These are phyloP conservation scores for Gopherus flavomarginatus DNA, from an alignment of 2,113 vertebrate species.

Conservation along the genomic window DNA sequence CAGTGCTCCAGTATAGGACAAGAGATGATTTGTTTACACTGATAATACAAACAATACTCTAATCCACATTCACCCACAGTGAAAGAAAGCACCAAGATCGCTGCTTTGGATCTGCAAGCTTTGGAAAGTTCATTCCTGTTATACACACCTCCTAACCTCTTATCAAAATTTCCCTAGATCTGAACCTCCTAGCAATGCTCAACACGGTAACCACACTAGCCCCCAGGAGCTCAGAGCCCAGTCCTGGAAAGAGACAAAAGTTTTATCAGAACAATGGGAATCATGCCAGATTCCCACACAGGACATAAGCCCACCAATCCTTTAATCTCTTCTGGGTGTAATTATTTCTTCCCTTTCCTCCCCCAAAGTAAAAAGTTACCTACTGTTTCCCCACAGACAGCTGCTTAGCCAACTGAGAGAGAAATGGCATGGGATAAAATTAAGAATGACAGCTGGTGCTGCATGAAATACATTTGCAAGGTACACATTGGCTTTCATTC, in stretches of 20 bases:
- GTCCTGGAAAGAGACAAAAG: not conserved
- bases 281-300: not conserved
- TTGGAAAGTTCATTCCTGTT: too few species aligned
- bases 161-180: not conserved
- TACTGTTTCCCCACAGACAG: not conserved
- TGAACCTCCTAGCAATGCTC: not conserved
- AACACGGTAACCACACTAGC: accelerated
- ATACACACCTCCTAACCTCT: too few species aligned
- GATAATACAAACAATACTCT: not conserved
- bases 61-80: not conserved
- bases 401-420: conserved; percentile 10
- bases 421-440: not conserved
- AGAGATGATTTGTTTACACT: too few species aligned
- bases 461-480: not conserved
- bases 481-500: not conserved
- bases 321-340: not conserved
- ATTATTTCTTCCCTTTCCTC: not conserved
- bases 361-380: not conserved
- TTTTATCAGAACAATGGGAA: not conserved
- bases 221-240: not conserved
- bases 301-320: not conserved
- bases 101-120: too few species aligned
- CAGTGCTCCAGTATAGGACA: too few species aligned
- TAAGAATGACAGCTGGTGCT: not conserved
- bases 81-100: not conserved